Percentiles rank a stretch among this genome's conserved stretches.
These are phyloP conservation scores for Eumeta japonica DNA, from an alignment of 1,140 invertebrate species.

Conservation along the genomic window DNA sequence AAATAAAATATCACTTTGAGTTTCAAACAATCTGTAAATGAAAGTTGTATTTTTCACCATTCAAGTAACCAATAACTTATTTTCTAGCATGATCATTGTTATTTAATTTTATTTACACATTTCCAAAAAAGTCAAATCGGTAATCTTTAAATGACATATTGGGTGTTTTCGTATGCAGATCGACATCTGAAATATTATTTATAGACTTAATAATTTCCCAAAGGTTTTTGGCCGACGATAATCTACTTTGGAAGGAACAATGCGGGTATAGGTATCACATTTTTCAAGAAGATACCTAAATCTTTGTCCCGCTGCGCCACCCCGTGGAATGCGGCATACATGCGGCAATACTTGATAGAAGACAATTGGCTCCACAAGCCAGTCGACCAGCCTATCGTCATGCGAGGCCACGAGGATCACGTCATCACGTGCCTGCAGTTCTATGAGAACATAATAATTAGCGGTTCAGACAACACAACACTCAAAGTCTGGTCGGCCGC, in stretches of 20 bases:
- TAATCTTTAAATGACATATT: too few relatives aligned
- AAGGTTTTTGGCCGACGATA: constrained; percentile 90
- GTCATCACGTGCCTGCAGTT: constrained; percentile 99
- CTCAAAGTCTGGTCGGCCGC: constrained; percentile 98
- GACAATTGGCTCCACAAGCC: constrained; percentile 91
- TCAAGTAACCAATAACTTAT: too few relatives aligned
- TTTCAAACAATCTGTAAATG: too few relatives aligned
- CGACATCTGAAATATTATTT: too few relatives aligned
- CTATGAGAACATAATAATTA: constrained; percentile 92
- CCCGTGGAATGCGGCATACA: constrained; percentile 82
- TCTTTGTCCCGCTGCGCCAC: constrained; percentile 58
- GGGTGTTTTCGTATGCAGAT: too few relatives aligned
- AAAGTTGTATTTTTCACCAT: too few relatives aligned
- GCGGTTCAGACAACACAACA: constrained; percentile 98
- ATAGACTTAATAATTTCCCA: too few relatives aligned
- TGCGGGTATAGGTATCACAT: constrained; percentile 76
- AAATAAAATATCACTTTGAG: too few relatives aligned
- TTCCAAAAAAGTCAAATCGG: too few relatives aligned
- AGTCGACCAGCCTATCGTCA: constrained; percentile 78
- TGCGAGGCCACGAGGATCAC: constrained; percentile 98
- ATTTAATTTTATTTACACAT: too few relatives aligned
- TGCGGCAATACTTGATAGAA: constrained; percentile 92
- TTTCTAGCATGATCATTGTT: too few relatives aligned
- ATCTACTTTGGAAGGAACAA: constrained; percentile 96
- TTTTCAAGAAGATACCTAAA: constrained; percentile 47